Evolutionary conservation across 2,797 vertebrate genomes (phyloP).

Genomic region (Darevskia nairensis): DNA sequence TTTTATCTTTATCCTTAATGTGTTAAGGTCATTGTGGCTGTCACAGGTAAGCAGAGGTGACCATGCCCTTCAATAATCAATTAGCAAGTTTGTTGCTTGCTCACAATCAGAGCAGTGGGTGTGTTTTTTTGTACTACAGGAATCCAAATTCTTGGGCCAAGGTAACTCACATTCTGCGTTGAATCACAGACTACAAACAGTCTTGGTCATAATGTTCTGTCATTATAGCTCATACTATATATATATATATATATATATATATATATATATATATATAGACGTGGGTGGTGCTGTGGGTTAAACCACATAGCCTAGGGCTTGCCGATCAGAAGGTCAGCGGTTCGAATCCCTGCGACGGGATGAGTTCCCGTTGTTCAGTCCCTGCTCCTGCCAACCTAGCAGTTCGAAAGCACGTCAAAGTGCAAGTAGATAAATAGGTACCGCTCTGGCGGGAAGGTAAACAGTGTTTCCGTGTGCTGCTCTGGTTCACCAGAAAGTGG

Average conservation of each 20-base stretch:
- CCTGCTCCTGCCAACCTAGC: no score
- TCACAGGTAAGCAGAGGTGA: neutral
- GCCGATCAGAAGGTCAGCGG: no score
- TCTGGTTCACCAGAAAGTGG: no score
- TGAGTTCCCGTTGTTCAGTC: no score
- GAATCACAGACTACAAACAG: neutral
- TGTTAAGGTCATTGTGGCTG: neutral
- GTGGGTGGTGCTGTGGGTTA: no score
- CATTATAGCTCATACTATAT: neutral
- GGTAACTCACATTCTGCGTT: neutral
- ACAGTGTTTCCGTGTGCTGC: no score
- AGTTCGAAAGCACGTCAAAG: no score
- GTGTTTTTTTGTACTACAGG: neutral
- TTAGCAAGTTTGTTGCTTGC: neutral
- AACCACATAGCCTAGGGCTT: no score
- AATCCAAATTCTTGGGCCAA: neutral
- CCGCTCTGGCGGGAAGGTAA: no score
- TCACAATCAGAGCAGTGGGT: neutral
- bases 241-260: neutral
- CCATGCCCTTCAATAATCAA: neutral
- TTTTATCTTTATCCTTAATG: neutral
- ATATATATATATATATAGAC: neutral
- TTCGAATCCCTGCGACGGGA: no score
- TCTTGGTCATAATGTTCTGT: neutral
- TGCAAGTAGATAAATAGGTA: no score